Conservation (phyloP, 2,797 vertebrate genomes). For the Pseudochirops corinnae region DNA sequence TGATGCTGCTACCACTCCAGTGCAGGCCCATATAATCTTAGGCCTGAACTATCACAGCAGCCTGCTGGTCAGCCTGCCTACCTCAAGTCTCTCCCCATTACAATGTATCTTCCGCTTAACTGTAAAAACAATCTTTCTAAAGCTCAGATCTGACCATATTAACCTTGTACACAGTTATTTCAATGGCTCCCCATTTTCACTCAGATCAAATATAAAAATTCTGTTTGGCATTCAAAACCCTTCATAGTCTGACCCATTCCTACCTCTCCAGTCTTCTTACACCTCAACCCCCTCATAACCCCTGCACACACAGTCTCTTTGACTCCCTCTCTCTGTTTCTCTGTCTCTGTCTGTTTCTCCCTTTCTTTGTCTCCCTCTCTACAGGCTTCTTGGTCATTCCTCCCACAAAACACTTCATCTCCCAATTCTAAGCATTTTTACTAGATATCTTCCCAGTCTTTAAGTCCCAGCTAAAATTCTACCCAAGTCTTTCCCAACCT, state of each 20-base stretch:
- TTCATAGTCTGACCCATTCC: too few species aligned
- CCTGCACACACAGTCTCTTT: not conserved
- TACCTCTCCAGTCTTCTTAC: not conserved
- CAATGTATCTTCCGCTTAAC: too few species aligned
- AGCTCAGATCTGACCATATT: not conserved
- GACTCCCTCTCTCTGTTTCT: not conserved
- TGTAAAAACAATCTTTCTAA: not conserved
- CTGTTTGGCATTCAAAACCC: too few species aligned
- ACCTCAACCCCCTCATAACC: not conserved
- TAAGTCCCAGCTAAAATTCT: not conserved
- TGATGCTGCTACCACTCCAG: not conserved
- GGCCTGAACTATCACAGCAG: not conserved
- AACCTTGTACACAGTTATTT: not conserved
- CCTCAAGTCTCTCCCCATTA: not conserved
- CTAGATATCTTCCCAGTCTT: not conserved
- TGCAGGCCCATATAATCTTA: not conserved
- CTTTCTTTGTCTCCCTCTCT: not conserved
- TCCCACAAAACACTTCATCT: not conserved
- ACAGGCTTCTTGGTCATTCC: not conserved
- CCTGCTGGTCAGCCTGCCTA: not conserved
- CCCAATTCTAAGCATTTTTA: not conserved
- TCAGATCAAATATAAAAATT: too few species aligned
- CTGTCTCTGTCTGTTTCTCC: too few species aligned
- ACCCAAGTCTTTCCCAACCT: not conserved
- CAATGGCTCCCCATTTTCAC: too few species aligned